Conservation (phyloP, 2,888 invertebrate genomes). For the Andrena chrysosceles region DNA sequence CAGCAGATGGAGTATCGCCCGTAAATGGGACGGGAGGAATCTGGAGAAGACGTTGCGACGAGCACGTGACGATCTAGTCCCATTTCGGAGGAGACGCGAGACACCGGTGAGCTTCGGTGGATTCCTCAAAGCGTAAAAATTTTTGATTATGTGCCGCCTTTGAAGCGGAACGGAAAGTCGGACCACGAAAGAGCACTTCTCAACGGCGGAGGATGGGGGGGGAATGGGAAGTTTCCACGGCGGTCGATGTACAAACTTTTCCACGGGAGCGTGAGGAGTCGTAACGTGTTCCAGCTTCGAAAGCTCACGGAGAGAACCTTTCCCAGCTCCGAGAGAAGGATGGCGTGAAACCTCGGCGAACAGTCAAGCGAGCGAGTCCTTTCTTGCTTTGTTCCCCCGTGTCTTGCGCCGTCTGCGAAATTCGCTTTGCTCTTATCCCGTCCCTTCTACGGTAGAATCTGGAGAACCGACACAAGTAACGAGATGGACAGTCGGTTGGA, state of each 20-base stretch:
- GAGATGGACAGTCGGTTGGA: constrained; percentile 24
- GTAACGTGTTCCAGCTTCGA: constrained; percentile 31
- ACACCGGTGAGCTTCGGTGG: background rate
- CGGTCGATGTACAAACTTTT: constrained; percentile 38
- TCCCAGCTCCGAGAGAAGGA: constrained; percentile 17
- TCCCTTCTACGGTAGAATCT: background rate
- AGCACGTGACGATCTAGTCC: background rate
- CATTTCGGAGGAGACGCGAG: background rate
- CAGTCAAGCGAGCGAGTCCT: constrained; percentile 1
- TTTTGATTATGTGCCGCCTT: constrained; percentile 26
- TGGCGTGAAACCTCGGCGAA: constrained; percentile 36
- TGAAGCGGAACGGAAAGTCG: constrained; percentile 39
- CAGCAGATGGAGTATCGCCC: background rate
- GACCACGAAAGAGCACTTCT: constrained; percentile 22
- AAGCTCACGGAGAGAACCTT: constrained; percentile 13
- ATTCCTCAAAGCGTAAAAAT: constrained; percentile 4
- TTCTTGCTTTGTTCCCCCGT: constrained; percentile 7
- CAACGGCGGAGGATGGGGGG: too few species aligned
- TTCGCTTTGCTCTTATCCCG: constrained; percentile 1
- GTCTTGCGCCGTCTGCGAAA: constrained; percentile 11
- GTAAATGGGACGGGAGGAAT: background rate
- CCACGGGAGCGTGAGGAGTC: constrained; percentile 19
- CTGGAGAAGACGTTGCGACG: background rate
- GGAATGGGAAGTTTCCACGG: constrained; percentile 7
- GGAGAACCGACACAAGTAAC: constrained; percentile 3